Percentiles rank a stretch among this genome's conserved stretches.
phyloP scores from a whole-genome alignment of 2,113 vertebrate species.

The Mellivora capensis region DNA sequence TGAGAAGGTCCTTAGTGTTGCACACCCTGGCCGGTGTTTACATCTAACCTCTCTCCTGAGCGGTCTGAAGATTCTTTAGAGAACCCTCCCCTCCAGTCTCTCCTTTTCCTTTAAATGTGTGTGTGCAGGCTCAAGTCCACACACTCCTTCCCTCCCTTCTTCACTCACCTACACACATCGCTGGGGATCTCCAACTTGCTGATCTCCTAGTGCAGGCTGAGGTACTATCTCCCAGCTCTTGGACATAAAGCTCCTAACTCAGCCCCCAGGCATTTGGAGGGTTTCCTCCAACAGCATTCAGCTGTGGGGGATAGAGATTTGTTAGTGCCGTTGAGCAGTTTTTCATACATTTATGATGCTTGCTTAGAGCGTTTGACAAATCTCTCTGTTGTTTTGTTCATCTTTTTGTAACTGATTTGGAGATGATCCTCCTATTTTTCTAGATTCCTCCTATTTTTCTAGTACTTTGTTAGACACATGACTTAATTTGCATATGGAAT shows the following conservation, averaged over 20 bases:
- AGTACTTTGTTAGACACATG: slow-evolving; percentile 43
- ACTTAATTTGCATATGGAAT: background rate
- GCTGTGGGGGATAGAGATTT: background rate
- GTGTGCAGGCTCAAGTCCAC: background rate
- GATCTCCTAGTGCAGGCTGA: background rate
- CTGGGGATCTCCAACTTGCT: background rate
- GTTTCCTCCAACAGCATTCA: background rate
- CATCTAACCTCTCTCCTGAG: background rate
- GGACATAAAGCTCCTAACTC: background rate
- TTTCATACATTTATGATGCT: slow-evolving; percentile 19
- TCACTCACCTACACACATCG: background rate
- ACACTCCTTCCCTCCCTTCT: background rate
- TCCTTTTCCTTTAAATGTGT: background rate
- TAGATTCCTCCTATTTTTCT: no score
- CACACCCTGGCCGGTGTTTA: background rate
- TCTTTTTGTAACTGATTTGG: background rate
- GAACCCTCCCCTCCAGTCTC: fast-evolving
- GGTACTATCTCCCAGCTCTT: background rate
- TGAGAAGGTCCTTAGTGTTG: background rate
- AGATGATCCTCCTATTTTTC: slow-evolving; percentile 37
- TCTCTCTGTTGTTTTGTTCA: slow-evolving; percentile 9
- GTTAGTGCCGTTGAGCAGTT: background rate
- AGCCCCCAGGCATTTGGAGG: background rate
- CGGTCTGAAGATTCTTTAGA: background rate
- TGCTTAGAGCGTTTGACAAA: background rate